Percentiles rank a stretch among this genome's conserved stretches.
These are phyloP conservation scores for Drosophila paracracens DNA, from an alignment of 2,888 invertebrate genomes.

Conservation along the genomic window DNA sequence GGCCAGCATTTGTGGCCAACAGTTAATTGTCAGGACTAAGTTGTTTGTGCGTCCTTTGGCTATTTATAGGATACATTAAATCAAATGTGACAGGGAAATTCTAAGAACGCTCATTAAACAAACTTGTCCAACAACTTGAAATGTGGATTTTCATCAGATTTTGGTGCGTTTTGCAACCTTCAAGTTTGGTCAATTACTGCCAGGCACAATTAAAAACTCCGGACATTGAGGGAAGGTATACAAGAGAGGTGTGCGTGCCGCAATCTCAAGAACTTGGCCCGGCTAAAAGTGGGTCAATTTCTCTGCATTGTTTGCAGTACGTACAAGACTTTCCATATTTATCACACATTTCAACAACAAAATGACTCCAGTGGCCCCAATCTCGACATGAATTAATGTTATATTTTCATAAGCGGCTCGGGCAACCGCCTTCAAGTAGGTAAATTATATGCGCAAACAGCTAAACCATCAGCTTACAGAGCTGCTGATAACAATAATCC, in stretches of 20 bases:
- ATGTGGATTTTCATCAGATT: slow-evolving; percentile 18
- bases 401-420: slow-evolving; percentile 70
- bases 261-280: slow-evolving; percentile 55
- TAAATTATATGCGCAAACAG: slow-evolving; percentile 71
- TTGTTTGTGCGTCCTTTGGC: slow-evolving; percentile 9
- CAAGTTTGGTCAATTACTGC: slow-evolving; percentile 53
- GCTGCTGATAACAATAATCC: slow-evolving; percentile 25
- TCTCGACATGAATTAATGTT: slow-evolving; percentile 70
- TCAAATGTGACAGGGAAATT: slow-evolving; percentile 21
- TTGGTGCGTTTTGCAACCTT: slow-evolving; percentile 53
- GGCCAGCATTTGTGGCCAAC: slow-evolving; percentile 45
- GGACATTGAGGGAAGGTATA: neutral
- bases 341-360: slow-evolving; percentile 54
- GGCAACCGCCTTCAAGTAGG: slow-evolving; percentile 58
- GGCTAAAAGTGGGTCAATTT: slow-evolving; percentile 59
- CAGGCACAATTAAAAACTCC: slow-evolving; percentile 48
- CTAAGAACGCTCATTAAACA: slow-evolving; percentile 1
- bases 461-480: slow-evolving; percentile 34
- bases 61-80: slow-evolving; percentile 46
- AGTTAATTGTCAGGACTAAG: slow-evolving; percentile 51
- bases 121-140: neutral
- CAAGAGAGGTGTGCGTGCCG: slow-evolving; percentile 57
- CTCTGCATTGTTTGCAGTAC: slow-evolving; percentile 65
- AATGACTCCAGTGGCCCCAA: slow-evolving; percentile 71
- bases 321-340: slow-evolving; percentile 51